These are phyloP conservation scores for Megaceryle alcyon DNA, from an alignment of 2,797 vertebrate species.

Conservation along the genomic window DNA sequence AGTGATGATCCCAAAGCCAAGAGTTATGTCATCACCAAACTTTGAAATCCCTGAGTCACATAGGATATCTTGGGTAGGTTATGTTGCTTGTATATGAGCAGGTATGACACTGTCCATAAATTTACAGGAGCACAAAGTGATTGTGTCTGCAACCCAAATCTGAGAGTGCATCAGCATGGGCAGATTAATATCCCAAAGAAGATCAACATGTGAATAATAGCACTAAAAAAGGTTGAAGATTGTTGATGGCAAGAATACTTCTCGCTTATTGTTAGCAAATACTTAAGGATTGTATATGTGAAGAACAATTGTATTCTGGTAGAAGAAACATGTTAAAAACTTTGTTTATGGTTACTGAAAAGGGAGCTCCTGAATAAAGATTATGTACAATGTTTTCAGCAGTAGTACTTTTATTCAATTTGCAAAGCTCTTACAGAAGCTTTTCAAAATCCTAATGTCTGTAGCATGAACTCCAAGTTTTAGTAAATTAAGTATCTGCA, in stretches of 20 bases:
- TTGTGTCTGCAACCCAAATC: background rate
- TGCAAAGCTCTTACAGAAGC: background rate
- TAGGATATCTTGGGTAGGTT: background rate
- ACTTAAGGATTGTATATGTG: background rate
- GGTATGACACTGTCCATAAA: background rate
- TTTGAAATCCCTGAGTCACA: background rate
- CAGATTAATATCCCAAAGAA: background rate
- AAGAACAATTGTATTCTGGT: background rate
- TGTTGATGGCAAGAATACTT: background rate
- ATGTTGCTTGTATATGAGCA: background rate
- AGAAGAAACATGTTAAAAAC: background rate
- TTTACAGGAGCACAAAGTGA: background rate
- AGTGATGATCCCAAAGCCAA: background rate
- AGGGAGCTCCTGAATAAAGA: background rate
- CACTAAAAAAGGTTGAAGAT: background rate
- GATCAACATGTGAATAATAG: background rate
- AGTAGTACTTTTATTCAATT: background rate
- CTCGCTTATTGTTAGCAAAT: background rate
- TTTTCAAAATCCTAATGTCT: background rate
- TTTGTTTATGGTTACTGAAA: background rate
- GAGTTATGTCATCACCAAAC: background rate
- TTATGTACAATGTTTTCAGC: background rate
- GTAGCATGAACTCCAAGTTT: background rate
- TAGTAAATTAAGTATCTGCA: background rate
- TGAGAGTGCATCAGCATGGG: background rate